These are phyloP conservation scores for Drosophila glabriapex DNA, from an alignment of 2,888 invertebrate genomes.

Conservation along the genomic window DNA sequence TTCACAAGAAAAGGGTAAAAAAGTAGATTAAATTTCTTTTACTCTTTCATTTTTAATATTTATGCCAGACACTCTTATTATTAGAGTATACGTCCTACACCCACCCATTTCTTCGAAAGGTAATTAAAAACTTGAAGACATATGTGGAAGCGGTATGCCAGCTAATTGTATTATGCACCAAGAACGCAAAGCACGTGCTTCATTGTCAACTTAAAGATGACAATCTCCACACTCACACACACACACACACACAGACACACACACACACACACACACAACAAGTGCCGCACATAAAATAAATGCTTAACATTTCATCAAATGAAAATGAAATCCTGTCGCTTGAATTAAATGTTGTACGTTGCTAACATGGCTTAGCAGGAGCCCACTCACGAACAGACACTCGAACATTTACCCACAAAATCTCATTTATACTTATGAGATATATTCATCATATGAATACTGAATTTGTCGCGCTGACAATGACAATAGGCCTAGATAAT, in stretches of 20 bases:
- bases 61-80: slow-evolving; percentile 39
- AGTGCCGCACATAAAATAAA: slow-evolving; percentile 19
- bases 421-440: slow-evolving; percentile 48
- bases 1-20: slow-evolving; percentile 3
- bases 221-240: background rate
- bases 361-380: slow-evolving; percentile 51
- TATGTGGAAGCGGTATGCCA: slow-evolving; percentile 27
- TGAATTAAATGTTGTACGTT: slow-evolving; percentile 35
- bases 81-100: slow-evolving; percentile 13
- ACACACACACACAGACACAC: background rate
- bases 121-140: slow-evolving; percentile 60
- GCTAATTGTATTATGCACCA: slow-evolving; percentile 54
- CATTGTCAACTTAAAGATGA: slow-evolving; percentile 30
- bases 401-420: slow-evolving; percentile 6
- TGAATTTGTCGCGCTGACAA: slow-evolving; percentile 20
- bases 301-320: slow-evolving; percentile 62
- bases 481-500: slow-evolving; percentile 49
- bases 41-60: slow-evolving; percentile 21
- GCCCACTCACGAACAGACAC: slow-evolving; percentile 25
- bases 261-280: slow-evolving; percentile 1
- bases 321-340: slow-evolving; percentile 55
- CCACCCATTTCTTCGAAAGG: slow-evolving; percentile 25
- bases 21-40: slow-evolving; percentile 28
- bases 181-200: slow-evolving; percentile 14
- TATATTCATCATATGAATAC: slow-evolving; percentile 44